Evolutionary conservation across 2,888 invertebrate genomes (phyloP), one percentile per base, ranked within the genome.

Genomic region (Allacma fusca): DNA sequence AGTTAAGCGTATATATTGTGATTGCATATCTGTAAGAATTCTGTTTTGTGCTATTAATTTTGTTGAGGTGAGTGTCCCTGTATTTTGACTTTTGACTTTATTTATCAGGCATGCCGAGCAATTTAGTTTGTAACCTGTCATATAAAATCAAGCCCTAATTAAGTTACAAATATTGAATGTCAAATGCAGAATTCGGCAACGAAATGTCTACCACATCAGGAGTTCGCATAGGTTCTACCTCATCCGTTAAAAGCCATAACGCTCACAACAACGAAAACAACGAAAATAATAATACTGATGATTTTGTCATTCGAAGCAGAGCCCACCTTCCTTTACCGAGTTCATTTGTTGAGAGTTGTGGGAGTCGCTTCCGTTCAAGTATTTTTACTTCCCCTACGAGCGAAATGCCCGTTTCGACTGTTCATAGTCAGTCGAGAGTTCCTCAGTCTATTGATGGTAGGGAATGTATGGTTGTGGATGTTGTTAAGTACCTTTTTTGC

Each of bases 391-490:
- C 72, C 28, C 67, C 68, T 4, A 57, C 40, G 57, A 5, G 34
- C 19, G 75, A 75, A 1, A 67, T 67, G 34, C 68, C 68, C n/a
- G 68, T 68, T 44, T 34, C 75, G 26, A 57, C 29, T 16, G 24
- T 68, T 5, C 19, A 68, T 67, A 57, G 44, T 7, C 75, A 75
- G 21, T 68, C 50, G 28, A 40, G 62, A n/a, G 70, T 76, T 16
- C 76, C 76, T 26, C 69, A 76, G 26, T 57, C 40, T 16, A 68
- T 68, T 70, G 76, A 76, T 62, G 76, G 76, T 70, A 9, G n/a
- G 74, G 2, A 59, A n/a, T n/a, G n/a, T n/a, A n/a, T n/a, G n/a
- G n/a, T n/a, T n/a, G n/a, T n/a, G n/a, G n/a, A n/a, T n/a, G n/a
- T n/a, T n/a, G n/a, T n/a, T n/a, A n/a, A n/a, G n/a, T n/a, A n/a